Base-by-base conservation (phyloP, 2,888 invertebrate species). In the Clunio marinus region DNA sequence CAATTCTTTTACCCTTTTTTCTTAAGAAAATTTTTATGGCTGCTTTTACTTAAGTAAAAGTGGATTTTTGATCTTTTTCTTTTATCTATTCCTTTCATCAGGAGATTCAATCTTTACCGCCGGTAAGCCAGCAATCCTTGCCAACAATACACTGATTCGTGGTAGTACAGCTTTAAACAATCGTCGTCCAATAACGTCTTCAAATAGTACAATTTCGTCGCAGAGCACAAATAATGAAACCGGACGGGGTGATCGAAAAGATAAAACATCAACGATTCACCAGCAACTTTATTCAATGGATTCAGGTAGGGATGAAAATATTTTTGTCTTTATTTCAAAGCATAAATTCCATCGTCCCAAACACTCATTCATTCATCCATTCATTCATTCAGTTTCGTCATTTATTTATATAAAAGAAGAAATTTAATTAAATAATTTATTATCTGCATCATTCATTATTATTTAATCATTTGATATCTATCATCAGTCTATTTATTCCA, bases 51-150 rank as follows among this genome's bases (percentile, higher is more conserved):
- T n/a, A n/a, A n/a, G n/a, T n/a, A n/a, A n/a, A n/a, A n/a, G n/a
- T n/a, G n/a, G n/a, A n/a, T n/a, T n/a, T 10, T 32, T 32, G 4
- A 4, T 32, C 10, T 32, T 10, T 32, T 32, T 32, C 32, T 32
- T 32, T 32, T 32, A 7, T 32, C 32, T 32, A 4, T 32, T 10
- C 32, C 10, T 32, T 60, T 8, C 10, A 60, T 5, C 51, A 68
- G 68, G 68, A 27, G 68, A 68, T 27, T 68, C 68, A 24, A 68
- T 68, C 7, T 68, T 68, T 20, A 68, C 68, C 5, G 68, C 68
- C 13, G 68, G 68, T 13, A 68, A 68, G 41, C 68, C 68, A 13
- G 68, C 68, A 24, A 57, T 68, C 15, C 27, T 68, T 5, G 15
- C 68, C 5, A 68, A 68, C 41, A 68, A 68, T 28, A 68, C 68